These are phyloP conservation scores for Myoxocephalus aenaeus DNA, from an alignment of 2,797 vertebrate genomes.

Conservation along the genomic window DNA sequence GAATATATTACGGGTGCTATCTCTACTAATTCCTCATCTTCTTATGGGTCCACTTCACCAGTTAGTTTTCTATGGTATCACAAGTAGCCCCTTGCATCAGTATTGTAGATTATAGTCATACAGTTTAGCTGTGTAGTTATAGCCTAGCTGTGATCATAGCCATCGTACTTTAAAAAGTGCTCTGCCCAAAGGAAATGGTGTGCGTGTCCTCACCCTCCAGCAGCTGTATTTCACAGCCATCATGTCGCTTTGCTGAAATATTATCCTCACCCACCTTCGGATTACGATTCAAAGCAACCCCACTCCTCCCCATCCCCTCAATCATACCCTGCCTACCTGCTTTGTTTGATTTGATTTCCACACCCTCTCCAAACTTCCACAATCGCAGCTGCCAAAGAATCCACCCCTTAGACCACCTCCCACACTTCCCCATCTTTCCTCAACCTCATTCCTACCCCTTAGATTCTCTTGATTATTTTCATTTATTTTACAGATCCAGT, in stretches of 20 bases:
- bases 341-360: conserved; percentile 28
- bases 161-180: conserved; percentile 47
- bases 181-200: conserved; percentile 65
- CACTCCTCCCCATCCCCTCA: conserved; percentile 19
- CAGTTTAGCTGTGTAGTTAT: conserved; percentile 8
- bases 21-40: conserved; percentile 27
- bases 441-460: conserved; percentile 13
- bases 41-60: conserved; percentile 17
- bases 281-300: conserved; percentile 23
- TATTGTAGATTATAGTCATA: background rate
- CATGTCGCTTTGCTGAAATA: conserved; percentile 77
- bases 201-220: conserved; percentile 85
- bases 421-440: background rate
- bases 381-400: conserved; percentile 24
- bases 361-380: conserved; percentile 10
- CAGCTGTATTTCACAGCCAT: conserved; percentile 86
- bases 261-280: conserved; percentile 2
- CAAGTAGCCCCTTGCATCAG: conserved; percentile 1
- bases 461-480: conserved; percentile 25
- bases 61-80: conserved; percentile 19
- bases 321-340: conserved; percentile 8
- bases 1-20: too few relatives aligned
- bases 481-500: conserved; percentile 45
- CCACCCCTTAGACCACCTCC: background rate
- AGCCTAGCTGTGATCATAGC: conserved; percentile 18